These are phyloP conservation scores for Coboldia fuscipes DNA, from an alignment of 1,140 invertebrate species.

Conservation along the genomic window DNA sequence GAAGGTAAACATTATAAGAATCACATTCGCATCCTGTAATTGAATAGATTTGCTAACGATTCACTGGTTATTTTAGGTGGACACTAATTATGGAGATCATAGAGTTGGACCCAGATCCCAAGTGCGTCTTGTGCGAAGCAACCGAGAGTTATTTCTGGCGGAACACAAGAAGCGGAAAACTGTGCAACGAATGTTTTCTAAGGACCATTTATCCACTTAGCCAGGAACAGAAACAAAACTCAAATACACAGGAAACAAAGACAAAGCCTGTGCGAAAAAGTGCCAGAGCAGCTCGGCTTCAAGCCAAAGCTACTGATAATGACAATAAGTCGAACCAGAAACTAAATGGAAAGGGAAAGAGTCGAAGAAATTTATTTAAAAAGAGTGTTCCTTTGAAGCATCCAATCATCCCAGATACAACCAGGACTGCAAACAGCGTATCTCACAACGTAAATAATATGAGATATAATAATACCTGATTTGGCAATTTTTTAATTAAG, in stretches of 20 bases:
- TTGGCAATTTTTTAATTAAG: conserved; percentile 2
- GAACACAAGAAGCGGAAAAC: neutral
- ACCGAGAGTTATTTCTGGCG: neutral
- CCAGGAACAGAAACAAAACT: conserved; percentile 13
- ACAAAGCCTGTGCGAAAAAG: conserved; percentile 22
- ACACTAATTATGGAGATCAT: too few species aligned
- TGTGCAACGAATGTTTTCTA: neutral
- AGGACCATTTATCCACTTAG: conserved; percentile 1
- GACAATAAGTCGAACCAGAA: conserved; percentile 16
- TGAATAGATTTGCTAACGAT: too few species aligned
- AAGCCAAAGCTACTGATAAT: conserved; percentile 20
- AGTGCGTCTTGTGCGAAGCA: neutral
- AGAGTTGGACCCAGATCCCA: too few species aligned
- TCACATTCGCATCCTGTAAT: too few species aligned
- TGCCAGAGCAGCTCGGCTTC: conserved; percentile 29
- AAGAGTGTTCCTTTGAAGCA: conserved; percentile 61
- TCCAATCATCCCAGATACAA: conserved; percentile 53
- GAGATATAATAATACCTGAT: neutral
- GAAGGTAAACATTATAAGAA: too few species aligned
- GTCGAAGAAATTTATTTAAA: conserved; percentile 58
- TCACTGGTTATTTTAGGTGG: too few species aligned
- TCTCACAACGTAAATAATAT: conserved; percentile 47
- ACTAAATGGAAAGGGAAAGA: conserved; percentile 33
- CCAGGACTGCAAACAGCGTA: conserved; percentile 56
- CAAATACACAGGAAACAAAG: neutral